These are phyloP conservation scores for Gallinago solitaria DNA, from an alignment of 2,797 vertebrate species.

Conservation along the genomic window DNA sequence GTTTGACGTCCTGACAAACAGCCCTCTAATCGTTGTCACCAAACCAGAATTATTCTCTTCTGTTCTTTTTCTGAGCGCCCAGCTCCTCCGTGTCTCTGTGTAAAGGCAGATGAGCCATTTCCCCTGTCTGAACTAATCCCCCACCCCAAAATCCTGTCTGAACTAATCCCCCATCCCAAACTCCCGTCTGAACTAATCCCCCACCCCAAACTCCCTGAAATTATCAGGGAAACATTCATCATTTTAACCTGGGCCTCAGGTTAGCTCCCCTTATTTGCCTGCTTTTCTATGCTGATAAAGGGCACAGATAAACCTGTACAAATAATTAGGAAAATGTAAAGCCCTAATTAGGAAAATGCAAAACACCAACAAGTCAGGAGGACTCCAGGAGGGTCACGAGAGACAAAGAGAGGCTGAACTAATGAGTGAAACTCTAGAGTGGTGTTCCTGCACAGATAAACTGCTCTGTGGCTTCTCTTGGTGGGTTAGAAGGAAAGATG, in stretches of 20 bases:
- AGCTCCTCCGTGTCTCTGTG: accelerated
- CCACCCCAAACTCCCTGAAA: background rate
- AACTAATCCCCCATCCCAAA: too few species aligned
- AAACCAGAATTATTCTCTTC: background rate
- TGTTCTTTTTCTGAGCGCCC: background rate
- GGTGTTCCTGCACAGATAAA: background rate
- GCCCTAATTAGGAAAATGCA: background rate
- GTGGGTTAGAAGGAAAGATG: background rate
- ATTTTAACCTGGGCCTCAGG: background rate
- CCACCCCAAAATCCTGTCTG: too few species aligned
- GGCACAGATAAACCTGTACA: background rate
- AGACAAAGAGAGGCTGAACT: background rate
- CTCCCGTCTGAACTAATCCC: background rate
- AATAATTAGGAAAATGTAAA: background rate
- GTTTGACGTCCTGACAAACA: background rate
- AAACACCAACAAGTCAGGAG: background rate
- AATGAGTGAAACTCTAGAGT: background rate
- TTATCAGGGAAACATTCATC: background rate
- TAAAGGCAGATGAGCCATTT: background rate
- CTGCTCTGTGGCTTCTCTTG: background rate
- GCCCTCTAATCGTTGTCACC: background rate
- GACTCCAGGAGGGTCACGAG: background rate
- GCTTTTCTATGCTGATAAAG: background rate
- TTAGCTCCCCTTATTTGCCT: background rate
- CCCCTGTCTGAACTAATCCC: background rate